Base-by-base conservation (phyloP, 2,797 vertebrate species). In the Poecilia velifera region DNA sequence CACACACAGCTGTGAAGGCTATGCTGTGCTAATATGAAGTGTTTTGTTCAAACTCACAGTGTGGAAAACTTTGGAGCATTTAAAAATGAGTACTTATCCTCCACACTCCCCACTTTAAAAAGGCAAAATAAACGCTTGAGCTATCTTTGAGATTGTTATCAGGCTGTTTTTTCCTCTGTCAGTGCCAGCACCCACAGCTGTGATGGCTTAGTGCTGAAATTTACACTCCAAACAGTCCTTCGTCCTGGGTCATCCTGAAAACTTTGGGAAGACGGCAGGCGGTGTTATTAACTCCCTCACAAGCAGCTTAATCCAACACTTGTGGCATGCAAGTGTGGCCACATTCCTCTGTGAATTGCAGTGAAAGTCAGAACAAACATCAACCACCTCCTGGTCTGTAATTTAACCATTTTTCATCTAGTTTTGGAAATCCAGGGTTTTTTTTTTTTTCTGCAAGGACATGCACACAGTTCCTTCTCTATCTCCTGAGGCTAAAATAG, bases 281-380 rank as follows among this genome's bases (percentile, higher is more conserved):
- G 51, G 66, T 90, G 76, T 92, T 83, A 93, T 91, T 88, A 86
- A 55, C 47, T 57, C 46, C 66, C 43, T 86, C 88, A 87, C 80
- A 55, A 81, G 76, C 39, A 73, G 77, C 80, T 90, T 84, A 82
- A 80, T 87, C 25, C 43, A 74, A 64, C 82, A 73, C 79, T 79
- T 72, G 41, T 53, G 47, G 76, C 74, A 57, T 82, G 68, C 74
- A 72, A 41, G 51, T 77, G 72, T 70, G 13, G 36, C 20, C 45
- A 73, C 59, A 82, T 80, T 71, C 73, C 62, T 81, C 13, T 66
- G 76, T 82, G 77, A 71, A 85, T 57, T 83, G 72, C 84, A 84
- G 92, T 79, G 86, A 94, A 94, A 93, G 94, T 91, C 76, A 36
- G 78, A 45, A 25, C 77, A 62, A 74, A 22, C 85, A 77, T 80